A percentile compares a stretch with the other conserved stretches of the same genome.
These are phyloP conservation scores for Dinoponera quadriceps DNA, from an alignment of 1,140 invertebrate species.

Conservation along the genomic window DNA sequence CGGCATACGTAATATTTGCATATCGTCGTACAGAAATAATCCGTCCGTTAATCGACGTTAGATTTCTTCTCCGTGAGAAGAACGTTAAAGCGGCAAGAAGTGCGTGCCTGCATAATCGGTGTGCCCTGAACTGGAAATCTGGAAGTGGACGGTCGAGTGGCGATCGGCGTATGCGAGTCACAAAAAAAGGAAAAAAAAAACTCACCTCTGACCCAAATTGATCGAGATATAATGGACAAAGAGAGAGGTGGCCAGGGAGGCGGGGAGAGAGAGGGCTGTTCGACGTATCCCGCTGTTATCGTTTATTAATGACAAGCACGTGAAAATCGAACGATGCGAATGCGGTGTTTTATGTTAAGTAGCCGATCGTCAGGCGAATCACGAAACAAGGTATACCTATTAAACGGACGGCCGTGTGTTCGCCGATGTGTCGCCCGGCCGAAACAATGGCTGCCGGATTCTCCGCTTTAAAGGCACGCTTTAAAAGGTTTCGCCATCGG, in stretches of 20 bases:
- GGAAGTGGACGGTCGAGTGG: not conserved
- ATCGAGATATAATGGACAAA: conserved; percentile 57
- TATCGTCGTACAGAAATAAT: not conserved
- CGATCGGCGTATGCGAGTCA: conserved; percentile 38
- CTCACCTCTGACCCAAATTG: conserved; percentile 58
- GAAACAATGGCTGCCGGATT: conserved; percentile 23
- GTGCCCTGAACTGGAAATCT: conserved; percentile 3
- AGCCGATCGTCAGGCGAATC: conserved; percentile 73
- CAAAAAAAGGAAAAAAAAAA: conserved; percentile 25
- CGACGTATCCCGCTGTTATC: conserved; percentile 38
- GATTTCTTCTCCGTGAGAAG: not conserved
- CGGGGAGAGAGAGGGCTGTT: not conserved
- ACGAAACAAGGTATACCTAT: conserved; percentile 71
- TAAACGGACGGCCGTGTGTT: conserved; percentile 70
- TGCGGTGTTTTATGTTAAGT: conserved; percentile 80
- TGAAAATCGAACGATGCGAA: conserved; percentile 69
- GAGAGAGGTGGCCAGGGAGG: not conserved
- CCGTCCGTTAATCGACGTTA: not conserved
- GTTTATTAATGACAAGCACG: conserved; percentile 64
- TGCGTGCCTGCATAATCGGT: not conserved
- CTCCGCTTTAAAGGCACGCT: conserved; percentile 46
- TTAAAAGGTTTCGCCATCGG: conserved; percentile 54
- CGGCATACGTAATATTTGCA: too few species aligned
- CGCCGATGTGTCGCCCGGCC: conserved; percentile 9
- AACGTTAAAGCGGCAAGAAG: not conserved